Base-by-base conservation (phyloP, 2,888 invertebrate genomes). In the Drosophila meridiana region DNA sequence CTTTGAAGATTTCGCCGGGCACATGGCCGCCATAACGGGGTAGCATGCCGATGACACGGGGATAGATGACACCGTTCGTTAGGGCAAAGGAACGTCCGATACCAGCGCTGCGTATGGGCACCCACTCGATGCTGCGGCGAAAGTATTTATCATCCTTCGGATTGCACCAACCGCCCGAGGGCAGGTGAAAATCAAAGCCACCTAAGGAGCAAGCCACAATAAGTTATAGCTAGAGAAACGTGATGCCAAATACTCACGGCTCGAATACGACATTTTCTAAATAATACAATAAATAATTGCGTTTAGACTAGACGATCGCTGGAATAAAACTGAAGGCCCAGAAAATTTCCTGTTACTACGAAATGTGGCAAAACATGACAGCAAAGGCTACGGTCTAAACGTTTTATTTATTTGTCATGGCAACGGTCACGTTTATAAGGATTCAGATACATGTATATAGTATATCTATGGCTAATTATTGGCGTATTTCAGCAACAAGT, bases 11-110 rank as follows among this genome's bases (percentile, higher is more conserved):
- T 68, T 94, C 94, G 32, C 97, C 97, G 0, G 97, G 97, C 72
- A 97, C 95, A 89, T 97, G 97, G 0, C 97, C 97, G 4, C 95
- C 94, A 92, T 97, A 97, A 92, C 95, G 96, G 0, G 97, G 97
- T 77, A 97, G 91, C 94, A 97, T 95, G 13, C 97, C 96, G 55
- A 96, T 94, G 80, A 96, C 95, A 74, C 95, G 95, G 87, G 95
- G 96, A 91, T 97, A 97, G 78, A 97, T 95, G 91, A 95, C 95
- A 8, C 95, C 89, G 52, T 90, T 76, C 13, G 73, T 71, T 59
- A 78, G 80, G 8, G 92, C 83, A 60, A 88, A 83, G 3, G 92
- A 90, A 36, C 87, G 88, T 6, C 91, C 91, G 30, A 92, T 69
- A 9, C 91, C 92, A 50, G 91, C 87, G 55, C 71, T 84, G 58